These are phyloP conservation scores for Dascyllus trimaculatus DNA, from an alignment of 2,113 vertebrate species.

Conservation along the genomic window DNA sequence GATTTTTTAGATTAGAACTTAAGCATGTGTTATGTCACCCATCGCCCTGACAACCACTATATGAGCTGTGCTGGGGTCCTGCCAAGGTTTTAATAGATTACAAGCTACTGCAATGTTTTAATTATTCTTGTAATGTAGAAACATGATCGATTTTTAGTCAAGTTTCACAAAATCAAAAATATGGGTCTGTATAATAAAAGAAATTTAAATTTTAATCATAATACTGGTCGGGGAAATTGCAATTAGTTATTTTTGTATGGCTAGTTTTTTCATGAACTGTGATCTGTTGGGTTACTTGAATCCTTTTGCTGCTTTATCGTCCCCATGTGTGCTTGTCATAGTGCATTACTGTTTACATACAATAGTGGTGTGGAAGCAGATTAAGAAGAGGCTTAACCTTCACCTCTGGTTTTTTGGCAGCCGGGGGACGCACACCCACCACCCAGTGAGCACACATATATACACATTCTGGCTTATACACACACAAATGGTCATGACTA, in stretches of 20 bases:
- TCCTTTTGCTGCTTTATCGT: background rate
- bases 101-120: no score
- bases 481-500: slow-evolving; percentile 2
- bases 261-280: background rate
- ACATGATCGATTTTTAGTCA: no score
- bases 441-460: slow-evolving; percentile 19
- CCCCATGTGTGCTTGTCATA: background rate
- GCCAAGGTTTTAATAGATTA: no score
- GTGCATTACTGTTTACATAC: slow-evolving; percentile 49
- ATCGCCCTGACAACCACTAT: slow-evolving; percentile 12
- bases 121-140: no score
- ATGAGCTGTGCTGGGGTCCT: background rate
- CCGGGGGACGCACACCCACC: slow-evolving; percentile 16
- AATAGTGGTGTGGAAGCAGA: slow-evolving; percentile 35
- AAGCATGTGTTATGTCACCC: slow-evolving; percentile 30
- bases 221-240: no score
- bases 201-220: no score
- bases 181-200: no score
- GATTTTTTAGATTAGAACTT: slow-evolving; percentile 32
- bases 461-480: background rate
- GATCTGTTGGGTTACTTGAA: background rate
- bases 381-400: slow-evolving; percentile 66
- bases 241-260: no score
- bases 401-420: slow-evolving; percentile 57
- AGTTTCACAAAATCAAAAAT: no score